Evolutionary conservation across 2,113 vertebrate species (phyloP).

Genomic region (Meleagris gallopavo): DNA sequence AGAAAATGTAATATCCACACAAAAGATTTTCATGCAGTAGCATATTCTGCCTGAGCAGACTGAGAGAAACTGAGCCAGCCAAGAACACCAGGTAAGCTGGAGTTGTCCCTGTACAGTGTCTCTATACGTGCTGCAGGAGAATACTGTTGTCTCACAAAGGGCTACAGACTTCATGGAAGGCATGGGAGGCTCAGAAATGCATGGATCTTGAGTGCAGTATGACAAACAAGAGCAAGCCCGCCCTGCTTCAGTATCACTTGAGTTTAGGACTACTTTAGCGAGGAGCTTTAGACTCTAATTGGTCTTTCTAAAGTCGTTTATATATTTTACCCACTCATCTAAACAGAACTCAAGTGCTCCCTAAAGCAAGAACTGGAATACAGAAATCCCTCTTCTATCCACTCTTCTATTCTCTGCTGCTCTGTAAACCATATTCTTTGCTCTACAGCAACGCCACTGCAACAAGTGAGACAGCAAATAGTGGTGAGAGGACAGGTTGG

Average conservation of each 20-base stretch:
- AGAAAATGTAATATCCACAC: neutral
- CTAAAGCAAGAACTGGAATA: neutral
- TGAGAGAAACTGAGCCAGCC: neutral
- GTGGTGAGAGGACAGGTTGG: neutral
- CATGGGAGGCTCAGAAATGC: neutral
- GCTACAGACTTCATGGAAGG: neutral
- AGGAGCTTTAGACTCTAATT: neutral
- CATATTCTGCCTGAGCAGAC: neutral
- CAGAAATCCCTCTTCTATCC: neutral
- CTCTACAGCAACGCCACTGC: neutral
- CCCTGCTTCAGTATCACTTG: neutral
- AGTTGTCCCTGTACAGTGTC: neutral
- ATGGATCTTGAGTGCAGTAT: neutral
- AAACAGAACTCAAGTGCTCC: neutral
- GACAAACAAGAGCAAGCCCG: neutral
- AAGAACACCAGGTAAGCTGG: neutral
- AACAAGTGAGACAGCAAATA: neutral
- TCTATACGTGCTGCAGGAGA: neutral
- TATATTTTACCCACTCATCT: neutral
- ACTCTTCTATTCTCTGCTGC: neutral
- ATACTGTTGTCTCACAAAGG: neutral
- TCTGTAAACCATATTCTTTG: neutral
- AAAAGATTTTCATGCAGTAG: neutral
- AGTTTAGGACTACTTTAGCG: neutral
- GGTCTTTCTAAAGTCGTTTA: neutral